Evolutionary conservation across 2,113 vertebrate genomes (phyloP).

Genomic region (Camelus dromedarius): DNA sequence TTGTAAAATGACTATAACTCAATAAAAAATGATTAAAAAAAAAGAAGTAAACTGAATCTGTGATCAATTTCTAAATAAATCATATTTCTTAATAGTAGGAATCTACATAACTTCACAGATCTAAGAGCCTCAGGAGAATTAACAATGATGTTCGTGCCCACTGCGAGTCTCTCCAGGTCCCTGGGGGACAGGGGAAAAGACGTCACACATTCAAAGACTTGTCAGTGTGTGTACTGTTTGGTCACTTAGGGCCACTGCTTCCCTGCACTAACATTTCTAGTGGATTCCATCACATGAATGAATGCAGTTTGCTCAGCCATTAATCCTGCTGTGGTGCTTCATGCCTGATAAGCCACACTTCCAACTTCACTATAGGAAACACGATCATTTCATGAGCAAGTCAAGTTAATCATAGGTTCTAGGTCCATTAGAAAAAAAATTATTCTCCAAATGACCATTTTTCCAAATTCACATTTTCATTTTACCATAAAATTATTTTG

Average conservation of each 20-base stretch:
- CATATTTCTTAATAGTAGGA: background rate
- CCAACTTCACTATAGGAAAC: background rate
- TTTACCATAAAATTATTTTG: background rate
- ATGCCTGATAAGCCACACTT: background rate
- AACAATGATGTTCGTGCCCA: background rate
- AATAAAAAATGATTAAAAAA: background rate
- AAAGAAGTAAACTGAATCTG: background rate
- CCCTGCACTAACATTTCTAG: background rate
- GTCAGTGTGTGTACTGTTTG: background rate
- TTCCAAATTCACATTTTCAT: background rate
- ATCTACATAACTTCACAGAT: background rate
- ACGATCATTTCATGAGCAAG: background rate
- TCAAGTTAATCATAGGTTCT: background rate
- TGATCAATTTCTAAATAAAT: background rate
- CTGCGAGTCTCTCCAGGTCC: background rate
- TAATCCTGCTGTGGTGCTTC: background rate
- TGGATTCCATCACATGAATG: background rate
- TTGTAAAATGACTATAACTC: background rate
- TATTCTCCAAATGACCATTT: conserved; percentile 28
- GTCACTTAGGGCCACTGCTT: background rate
- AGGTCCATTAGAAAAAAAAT: background rate
- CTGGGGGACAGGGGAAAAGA: background rate
- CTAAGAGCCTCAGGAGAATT: background rate
- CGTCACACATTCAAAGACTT: background rate
- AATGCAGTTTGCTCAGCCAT: background rate